Percentiles rank a stretch among this genome's conserved stretches.
These are phyloP conservation scores for Ploceus nigricollis DNA, from an alignment of 2,113 vertebrate species.

Conservation along the genomic window DNA sequence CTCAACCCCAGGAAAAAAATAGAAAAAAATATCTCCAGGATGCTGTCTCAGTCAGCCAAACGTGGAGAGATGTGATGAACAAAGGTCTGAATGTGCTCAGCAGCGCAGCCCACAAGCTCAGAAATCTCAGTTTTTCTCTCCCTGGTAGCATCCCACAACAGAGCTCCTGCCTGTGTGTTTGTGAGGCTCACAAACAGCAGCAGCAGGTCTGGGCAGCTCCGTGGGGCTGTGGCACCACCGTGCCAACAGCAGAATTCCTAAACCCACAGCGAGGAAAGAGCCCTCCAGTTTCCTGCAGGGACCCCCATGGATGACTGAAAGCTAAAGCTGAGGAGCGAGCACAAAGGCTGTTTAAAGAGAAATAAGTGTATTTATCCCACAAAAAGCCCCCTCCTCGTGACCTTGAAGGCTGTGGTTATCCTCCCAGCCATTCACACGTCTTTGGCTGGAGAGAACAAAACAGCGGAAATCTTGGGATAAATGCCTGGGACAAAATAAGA, in stretches of 20 bases:
- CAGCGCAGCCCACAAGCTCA: not conserved
- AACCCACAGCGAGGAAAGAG: not conserved
- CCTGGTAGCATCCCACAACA: not conserved
- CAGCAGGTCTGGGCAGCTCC: not conserved
- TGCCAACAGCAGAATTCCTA: not conserved
- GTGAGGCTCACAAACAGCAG: not conserved
- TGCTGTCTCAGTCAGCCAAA: not conserved
- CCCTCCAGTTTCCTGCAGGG: not conserved
- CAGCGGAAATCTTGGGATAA: not conserved
- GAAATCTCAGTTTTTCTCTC: not conserved
- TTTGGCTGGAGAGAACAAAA: not conserved
- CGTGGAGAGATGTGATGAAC: not conserved
- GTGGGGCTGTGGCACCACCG: not conserved
- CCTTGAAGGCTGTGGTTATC: not conserved
- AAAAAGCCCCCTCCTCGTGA: not conserved
- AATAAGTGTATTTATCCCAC: not conserved
- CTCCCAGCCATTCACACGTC: not conserved
- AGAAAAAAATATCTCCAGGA: slow-evolving; percentile 31
- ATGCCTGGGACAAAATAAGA: not conserved
- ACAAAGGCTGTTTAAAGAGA: not conserved
- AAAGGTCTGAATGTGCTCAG: not conserved
- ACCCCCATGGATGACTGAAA: not conserved
- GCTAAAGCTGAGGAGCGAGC: not conserved
- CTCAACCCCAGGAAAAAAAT: slow-evolving; percentile 22
- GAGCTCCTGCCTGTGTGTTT: not conserved